Base-by-base conservation (phyloP, 2,888 invertebrate genomes). In the Chymomyza caudatula region DNA sequence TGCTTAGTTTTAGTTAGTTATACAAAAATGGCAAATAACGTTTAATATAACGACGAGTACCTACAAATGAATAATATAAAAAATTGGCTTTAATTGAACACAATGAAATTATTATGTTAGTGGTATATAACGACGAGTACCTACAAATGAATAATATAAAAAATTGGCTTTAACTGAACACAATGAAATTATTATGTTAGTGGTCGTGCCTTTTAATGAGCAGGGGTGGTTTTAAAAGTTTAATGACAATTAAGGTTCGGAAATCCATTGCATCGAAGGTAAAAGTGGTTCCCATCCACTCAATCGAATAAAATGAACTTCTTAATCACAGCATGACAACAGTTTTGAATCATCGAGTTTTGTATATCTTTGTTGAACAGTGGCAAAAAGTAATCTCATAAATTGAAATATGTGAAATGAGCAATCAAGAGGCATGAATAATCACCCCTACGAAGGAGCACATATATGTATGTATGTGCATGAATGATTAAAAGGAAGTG, bases 371-470 rank as follows among this genome's bases (percentile, higher is more conserved):
- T 37, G 29, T 37, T 11, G 11, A 37, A 37, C 29, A 37, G 29
- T 37, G 29, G 3, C 29, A 47, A 13, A 47, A 47, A 47, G n/a
- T 17, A 47, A 19, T 47, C 47, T 17, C 5, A 47, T 17, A 47
- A 47, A 47, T 19, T 47, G 47, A 47, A 47, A 47, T 47, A 17
- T 47, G 15, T 19, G 5, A 15, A 47, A 47, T 47, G 47, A 47
- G 47, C 47, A 47, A 47, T 47, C 47, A 47, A 47, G 47, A 47
- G 47, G 47, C 47, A 47, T 47, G 47, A 17, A 47, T 47, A 47
- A 47, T 47, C 15, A 47, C 47, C 47, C 47, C 47, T 47, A 47
- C n/a, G 1, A 0, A 44, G 13, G 17, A 44, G 29, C 29, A 37
- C 29, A 37, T 37, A n/a, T n/a, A n/a, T n/a, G 29, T 37, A 37